These are phyloP conservation scores for Drosophila ananassae DNA, from an alignment of 1,140 invertebrate genomes.

Conservation along the genomic window DNA sequence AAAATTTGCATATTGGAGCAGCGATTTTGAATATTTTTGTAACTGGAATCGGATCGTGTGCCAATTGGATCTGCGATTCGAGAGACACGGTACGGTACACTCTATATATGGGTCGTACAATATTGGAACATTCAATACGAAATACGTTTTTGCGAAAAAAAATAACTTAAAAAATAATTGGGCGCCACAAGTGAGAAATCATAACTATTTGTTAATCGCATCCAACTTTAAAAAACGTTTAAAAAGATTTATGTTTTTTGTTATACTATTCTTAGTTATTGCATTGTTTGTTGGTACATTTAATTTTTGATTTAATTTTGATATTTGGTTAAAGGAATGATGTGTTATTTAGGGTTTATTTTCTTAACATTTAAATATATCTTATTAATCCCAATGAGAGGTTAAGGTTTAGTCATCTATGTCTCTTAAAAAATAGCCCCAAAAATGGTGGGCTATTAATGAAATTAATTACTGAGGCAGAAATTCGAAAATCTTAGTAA, in stretches of 20 bases:
- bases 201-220: constrained; percentile 9
- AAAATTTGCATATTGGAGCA: constrained; percentile 8
- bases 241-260: constrained; percentile 3
- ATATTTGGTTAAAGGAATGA: neutral
- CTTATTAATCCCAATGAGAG: neutral
- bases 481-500: neutral
- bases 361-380: neutral
- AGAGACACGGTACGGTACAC: constrained; percentile 66
- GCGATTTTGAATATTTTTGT: constrained; percentile 25
- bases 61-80: constrained; percentile 41
- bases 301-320: constrained; percentile 1
- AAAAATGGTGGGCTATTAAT: neutral
- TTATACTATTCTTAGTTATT: constrained; percentile 1
- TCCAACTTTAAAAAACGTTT: constrained; percentile 24
- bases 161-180: constrained; percentile 13
- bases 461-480: neutral
- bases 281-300: constrained; percentile 44
- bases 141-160: constrained; percentile 39
- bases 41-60: constrained; percentile 32
- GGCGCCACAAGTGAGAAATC: constrained; percentile 35
- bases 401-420: neutral
- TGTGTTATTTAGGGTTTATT: neutral
- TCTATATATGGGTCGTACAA: constrained; percentile 68
- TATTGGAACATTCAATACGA: constrained; percentile 38
- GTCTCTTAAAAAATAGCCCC: neutral